Evolutionary conservation across 2,113 vertebrate species (phyloP).

Genomic region (Nesoenas mayeri): DNA sequence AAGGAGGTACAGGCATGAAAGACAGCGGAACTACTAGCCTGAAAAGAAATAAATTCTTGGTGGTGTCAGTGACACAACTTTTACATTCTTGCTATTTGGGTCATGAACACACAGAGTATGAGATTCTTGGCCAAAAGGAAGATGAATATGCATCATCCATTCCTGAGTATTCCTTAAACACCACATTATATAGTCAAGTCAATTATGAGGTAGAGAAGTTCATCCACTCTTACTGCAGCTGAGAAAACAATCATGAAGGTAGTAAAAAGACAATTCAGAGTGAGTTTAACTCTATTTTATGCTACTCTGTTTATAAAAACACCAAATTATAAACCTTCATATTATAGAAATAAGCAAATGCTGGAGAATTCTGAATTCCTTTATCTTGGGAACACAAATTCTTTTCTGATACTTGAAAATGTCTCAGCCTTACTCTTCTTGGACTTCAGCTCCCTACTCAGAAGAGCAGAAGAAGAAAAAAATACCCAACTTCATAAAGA

Average conservation of each 20-base stretch:
- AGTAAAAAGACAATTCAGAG: not conserved
- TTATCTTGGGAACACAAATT: not conserved
- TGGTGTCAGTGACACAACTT: not conserved
- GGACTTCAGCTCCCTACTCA: not conserved
- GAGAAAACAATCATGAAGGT: not conserved
- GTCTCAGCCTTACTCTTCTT: not conserved
- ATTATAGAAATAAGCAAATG: not conserved
- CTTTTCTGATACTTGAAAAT: not conserved
- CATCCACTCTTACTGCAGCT: not conserved
- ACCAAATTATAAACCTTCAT: not conserved
- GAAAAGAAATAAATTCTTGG: not conserved
- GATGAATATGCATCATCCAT: not conserved
- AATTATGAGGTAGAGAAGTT: rapidly evolving
- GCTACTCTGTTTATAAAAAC: rapidly evolving
- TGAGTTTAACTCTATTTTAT: not conserved
- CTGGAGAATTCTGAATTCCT: not conserved
- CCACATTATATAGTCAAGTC: not conserved
- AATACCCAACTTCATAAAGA: not conserved
- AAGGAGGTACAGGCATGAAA: not conserved
- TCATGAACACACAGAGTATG: not conserved
- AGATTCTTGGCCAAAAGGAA: not conserved
- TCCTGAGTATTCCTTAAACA: not conserved
- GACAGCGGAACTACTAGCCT: not conserved
- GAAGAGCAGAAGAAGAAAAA: not conserved
- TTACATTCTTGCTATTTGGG: rapidly evolving